phyloP scores from a whole-genome alignment of 2,888 invertebrate species.

The Baccha elongata region DNA sequence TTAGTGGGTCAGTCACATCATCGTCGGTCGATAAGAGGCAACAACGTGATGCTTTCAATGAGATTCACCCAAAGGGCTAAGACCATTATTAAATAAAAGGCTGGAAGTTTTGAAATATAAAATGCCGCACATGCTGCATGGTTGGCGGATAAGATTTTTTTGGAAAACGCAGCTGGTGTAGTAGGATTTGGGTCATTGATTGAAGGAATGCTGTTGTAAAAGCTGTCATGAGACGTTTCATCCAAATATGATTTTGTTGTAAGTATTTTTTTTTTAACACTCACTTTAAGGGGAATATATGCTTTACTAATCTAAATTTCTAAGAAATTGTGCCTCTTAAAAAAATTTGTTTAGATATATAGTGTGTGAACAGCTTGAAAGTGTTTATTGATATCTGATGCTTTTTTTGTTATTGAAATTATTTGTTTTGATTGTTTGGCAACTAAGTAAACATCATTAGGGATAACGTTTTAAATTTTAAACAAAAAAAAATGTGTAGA shows the following conservation, averaged over 20 bases:
- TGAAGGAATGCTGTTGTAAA: constrained; percentile 25
- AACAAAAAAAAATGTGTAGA: too few species aligned
- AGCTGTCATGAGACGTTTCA: constrained; percentile 5
- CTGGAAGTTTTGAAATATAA: constrained; percentile 4
- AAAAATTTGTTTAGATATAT: constrained; percentile 19
- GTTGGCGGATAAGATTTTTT: too few species aligned
- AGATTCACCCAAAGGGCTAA: constrained; percentile 20
- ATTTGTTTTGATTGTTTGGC: not conserved
- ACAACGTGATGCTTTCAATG: constrained; percentile 8
- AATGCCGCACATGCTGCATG: too few species aligned
- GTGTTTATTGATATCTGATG: constrained; percentile 47
- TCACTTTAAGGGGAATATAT: constrained; percentile 1
- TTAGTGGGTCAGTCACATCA: constrained; percentile 45
- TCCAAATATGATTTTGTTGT: constrained; percentile 1
- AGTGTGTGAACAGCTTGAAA: constrained; percentile 40
- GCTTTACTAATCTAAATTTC: constrained; percentile 11
- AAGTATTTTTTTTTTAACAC: constrained; percentile 17
- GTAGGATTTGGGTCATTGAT: constrained; percentile 55
- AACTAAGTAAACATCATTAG: not conserved
- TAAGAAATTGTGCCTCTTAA: constrained; percentile 16
- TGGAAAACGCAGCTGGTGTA: constrained; percentile 12
- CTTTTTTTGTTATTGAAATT: constrained; percentile 13
- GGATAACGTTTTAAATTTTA: too few species aligned
- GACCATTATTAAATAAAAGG: not conserved
- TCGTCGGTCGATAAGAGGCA: constrained; percentile 26